Percentiles rank a stretch among this genome's conserved stretches.
phyloP scores from a whole-genome alignment of 2,113 vertebrate species.

The Zosterops lateralis region DNA sequence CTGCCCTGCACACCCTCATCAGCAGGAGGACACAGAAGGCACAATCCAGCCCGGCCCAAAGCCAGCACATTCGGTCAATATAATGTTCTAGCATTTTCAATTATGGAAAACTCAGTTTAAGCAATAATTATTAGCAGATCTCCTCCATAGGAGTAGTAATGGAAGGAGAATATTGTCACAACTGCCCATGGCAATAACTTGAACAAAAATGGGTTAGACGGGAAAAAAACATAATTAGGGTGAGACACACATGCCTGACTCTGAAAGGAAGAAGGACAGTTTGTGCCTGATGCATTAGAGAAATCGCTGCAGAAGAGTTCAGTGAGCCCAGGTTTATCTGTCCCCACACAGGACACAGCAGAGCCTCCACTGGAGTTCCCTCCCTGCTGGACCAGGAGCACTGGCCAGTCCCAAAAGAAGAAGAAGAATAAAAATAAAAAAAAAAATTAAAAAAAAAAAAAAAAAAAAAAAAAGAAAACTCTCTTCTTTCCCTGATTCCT shows the following conservation, averaged over 20 bases:
- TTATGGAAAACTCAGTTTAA: background rate
- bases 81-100: background rate
- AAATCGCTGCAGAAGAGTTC: conserved; percentile 10
- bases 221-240: background rate
- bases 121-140: background rate
- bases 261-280: background rate
- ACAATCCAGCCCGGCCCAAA: background rate
- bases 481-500: background rate
- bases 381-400: background rate
- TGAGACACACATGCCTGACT: conserved; percentile 1
- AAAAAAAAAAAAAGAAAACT: too few species aligned
- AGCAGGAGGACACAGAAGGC: background rate
- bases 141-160: background rate
- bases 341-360: background rate
- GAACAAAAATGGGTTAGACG: conserved; percentile 8
- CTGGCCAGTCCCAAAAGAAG: background rate
- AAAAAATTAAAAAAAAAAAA: too few species aligned
- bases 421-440: too few species aligned
- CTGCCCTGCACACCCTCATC: fast-evolving
- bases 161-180: background rate
- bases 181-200: background rate
- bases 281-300: background rate
- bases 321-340: background rate
- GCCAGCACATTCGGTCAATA: background rate
- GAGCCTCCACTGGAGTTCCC: background rate